Conservation (phyloP, 2,113 vertebrate species). For the Ptyas mucosa region DNA sequence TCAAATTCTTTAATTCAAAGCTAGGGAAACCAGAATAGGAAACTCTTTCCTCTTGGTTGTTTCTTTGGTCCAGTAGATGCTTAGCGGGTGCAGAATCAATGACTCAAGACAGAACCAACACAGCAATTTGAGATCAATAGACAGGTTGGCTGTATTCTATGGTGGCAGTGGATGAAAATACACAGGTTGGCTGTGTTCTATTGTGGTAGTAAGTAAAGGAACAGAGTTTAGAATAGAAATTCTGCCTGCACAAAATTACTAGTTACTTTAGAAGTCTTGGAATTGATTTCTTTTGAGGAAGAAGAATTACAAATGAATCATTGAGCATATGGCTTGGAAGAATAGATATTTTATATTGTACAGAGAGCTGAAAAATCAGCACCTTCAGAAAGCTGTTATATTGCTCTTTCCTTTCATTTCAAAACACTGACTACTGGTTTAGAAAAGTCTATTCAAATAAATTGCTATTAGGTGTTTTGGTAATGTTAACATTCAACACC, state of each 20-base stretch:
- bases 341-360: not conserved
- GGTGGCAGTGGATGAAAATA: not conserved
- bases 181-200: not conserved
- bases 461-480: not conserved
- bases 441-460: not conserved
- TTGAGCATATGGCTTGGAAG: not conserved
- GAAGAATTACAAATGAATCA: conserved; percentile 28
- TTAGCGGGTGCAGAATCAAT: not conserved
- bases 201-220: not conserved
- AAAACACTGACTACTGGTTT: not conserved
- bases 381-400: not conserved
- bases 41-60: not conserved
- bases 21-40: not conserved
- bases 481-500: not conserved
- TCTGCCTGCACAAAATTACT: not conserved
- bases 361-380: not conserved
- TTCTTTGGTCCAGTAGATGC: not conserved
- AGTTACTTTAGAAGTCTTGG: not conserved
- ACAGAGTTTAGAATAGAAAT: not conserved
- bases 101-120: conserved; percentile 14
- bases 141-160: not conserved
- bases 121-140: conserved; percentile 12
- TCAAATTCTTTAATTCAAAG: not conserved
- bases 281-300: not conserved
- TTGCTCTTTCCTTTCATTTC: not conserved